Evolutionary conservation across 1,140 invertebrate species (phyloP), one percentile per base, ranked within the genome.

Genomic region (Cardiocondyla obscurior): DNA sequence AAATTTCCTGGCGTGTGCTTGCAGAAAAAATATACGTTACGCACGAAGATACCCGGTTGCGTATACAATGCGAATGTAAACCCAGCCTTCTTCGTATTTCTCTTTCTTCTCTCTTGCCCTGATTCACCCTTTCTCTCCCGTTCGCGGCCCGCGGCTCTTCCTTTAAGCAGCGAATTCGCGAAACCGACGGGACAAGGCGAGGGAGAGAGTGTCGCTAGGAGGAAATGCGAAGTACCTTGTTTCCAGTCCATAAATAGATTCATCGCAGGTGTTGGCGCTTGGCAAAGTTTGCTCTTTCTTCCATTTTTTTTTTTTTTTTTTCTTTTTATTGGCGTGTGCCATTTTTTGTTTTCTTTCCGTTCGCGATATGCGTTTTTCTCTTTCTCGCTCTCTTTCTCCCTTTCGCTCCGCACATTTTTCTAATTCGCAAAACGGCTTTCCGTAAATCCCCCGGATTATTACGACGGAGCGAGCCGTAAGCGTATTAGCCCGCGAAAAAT

Each of bases 21-120:
- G 12, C n/a, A 42, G 55, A 64, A 64, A 77, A 79, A 79, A 79
- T 79, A 79, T 79, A 79, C 62, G 46, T 22, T 5, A 53, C 60
- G n/a, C n/a, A 8, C 19, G 42, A 14, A 76, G 28, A 73, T 72
- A 39, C 19, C 19, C 69, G 69, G 4, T 73, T 62, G 16, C 55
- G 55, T 72, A 55, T 25, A 81, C 25, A 39, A 10, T 6, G 53
- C 28, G 10, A 81, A 58, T 36, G 77, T 81, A 46, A 81, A 73
- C 39, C 30, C 36, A 14, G 12, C 36, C 14, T 58, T 42, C 28
- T 19, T 4, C 6, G 51, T 73, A 72, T 73, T 39, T 46, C 55
- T 44, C 16, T 36, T 19, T 72, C 12, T 39, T 8, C 8, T 4
- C 70, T 6, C n/a, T 58, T 25, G 16, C 14, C 19, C 1, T 22